Percentiles rank a stretch among this genome's conserved stretches.
Conservation (phyloP, 2,113 vertebrate genomes). For the Siniperca knerii region DNA sequence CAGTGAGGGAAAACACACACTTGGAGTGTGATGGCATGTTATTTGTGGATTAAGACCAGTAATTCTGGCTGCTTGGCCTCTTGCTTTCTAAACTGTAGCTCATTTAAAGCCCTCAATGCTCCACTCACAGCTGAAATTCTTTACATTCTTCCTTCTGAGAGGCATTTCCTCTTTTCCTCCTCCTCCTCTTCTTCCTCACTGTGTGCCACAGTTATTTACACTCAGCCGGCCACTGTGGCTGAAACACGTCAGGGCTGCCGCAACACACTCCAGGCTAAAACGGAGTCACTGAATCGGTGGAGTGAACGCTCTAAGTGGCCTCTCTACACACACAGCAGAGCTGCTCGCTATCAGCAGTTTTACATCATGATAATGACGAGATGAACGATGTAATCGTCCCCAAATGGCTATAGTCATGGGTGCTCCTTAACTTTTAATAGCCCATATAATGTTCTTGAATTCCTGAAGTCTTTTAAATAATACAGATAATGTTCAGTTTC, state of each 20-base stretch:
- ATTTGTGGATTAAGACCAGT: not conserved
- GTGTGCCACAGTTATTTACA: slow-evolving; percentile 21
- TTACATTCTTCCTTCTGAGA: slow-evolving; percentile 37
- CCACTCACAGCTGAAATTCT: slow-evolving; percentile 27
- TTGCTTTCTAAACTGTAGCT: not conserved
- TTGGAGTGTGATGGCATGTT: not conserved
- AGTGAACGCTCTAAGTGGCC: not conserved
- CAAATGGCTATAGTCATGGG: too few species aligned
- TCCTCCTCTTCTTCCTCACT: slow-evolving; percentile 5
- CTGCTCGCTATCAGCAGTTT: not conserved
- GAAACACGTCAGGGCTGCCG: not conserved
- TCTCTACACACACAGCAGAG: not conserved
- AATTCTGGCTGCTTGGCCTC: not conserved
- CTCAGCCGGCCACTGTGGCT: not conserved
- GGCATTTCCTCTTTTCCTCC: slow-evolving; percentile 35
- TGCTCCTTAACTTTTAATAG: not conserved
- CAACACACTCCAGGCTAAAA: not conserved
- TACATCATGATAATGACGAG: not conserved
- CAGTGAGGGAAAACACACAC: not conserved
- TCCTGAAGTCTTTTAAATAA: not conserved
- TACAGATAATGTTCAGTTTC: not conserved
- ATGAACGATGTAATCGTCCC: not conserved
- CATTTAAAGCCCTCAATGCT: not conserved
- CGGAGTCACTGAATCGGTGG: not conserved
- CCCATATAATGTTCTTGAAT: not conserved